Percentiles rank a stretch among this genome's conserved stretches.
phyloP scores from a whole-genome alignment of 2,888 invertebrate genomes.

The Cybosia mesomella region DNA sequence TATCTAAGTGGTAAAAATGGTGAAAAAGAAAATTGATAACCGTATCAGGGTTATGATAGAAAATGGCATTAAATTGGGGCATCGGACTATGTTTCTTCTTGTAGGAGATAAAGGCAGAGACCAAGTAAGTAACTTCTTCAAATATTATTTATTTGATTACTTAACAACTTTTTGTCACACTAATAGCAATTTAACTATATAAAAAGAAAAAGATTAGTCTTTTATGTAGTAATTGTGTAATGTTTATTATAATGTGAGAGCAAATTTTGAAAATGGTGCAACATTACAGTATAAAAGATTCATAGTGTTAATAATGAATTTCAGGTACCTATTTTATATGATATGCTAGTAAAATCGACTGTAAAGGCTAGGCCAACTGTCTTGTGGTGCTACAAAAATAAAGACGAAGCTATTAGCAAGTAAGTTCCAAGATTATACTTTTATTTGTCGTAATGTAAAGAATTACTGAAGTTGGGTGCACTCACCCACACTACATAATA shows the following conservation, averaged over 20 bases:
- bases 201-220: neutral
- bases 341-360: slow-evolving; percentile 98
- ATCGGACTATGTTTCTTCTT: slow-evolving; percentile 97
- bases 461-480: too few species aligned
- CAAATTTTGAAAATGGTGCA: too few species aligned
- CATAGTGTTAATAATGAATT: slow-evolving; percentile 21
- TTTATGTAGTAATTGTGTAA: neutral
- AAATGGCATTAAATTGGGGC: slow-evolving; percentile 96
- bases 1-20: slow-evolving; percentile 89
- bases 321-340: slow-evolving; percentile 98
- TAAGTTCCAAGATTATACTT: slow-evolving; percentile 62
- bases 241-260: too few species aligned
- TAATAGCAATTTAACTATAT: neutral
- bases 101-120: slow-evolving; percentile 98
- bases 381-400: slow-evolving; percentile 99
- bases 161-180: neutral
- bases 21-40: slow-evolving; percentile 98
- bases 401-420: slow-evolving; percentile 95
- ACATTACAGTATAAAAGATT: neutral
- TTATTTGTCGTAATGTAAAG: neutral
- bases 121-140: slow-evolving; percentile 88
- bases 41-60: slow-evolving; percentile 98
- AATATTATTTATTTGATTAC: neutral
- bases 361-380: slow-evolving; percentile 97
- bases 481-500: too few species aligned